These are phyloP conservation scores for Gymnoscelis rufifasciata DNA, from an alignment of 2,888 invertebrate species.

Conservation along the genomic window DNA sequence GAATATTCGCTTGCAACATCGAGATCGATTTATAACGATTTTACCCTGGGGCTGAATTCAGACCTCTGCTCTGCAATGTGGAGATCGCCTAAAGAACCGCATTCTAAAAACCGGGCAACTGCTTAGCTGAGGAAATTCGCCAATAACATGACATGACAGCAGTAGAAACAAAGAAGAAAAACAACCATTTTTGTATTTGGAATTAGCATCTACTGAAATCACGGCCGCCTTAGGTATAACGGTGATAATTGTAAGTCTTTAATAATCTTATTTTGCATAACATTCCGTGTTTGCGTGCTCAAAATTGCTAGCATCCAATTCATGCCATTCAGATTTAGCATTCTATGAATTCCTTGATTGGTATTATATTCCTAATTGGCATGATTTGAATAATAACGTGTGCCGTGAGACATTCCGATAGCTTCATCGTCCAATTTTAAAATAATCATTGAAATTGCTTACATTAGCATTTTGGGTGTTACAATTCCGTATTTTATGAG, in stretches of 20 bases:
- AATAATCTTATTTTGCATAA: constrained; percentile 37
- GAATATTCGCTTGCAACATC: constrained; percentile 25
- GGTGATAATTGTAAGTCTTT: constrained; percentile 9
- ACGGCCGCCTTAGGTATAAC: not conserved
- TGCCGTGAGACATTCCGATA: constrained; percentile 7
- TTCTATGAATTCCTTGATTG: constrained; percentile 36
- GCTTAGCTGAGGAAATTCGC: not conserved
- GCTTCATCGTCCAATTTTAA: constrained; percentile 1
- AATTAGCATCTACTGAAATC: not conserved
- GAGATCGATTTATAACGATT: constrained; percentile 38
- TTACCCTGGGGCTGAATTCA: constrained; percentile 43
- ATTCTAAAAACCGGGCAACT: not conserved
- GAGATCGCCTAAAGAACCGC: constrained; percentile 45
- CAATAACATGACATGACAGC: not conserved
- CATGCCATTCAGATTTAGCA: constrained; percentile 37
- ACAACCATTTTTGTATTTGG: too few relatives aligned
- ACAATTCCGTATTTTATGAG: not conserved
- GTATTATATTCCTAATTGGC: constrained; percentile 18
- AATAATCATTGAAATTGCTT: not conserved
- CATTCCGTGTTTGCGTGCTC: constrained; percentile 53
- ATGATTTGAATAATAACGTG: constrained; percentile 20
- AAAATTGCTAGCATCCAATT: constrained; percentile 42
- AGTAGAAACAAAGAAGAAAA: not conserved
- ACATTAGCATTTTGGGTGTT: constrained; percentile 2
- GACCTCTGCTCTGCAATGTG: too few relatives aligned